Evolutionary conservation across 2,797 vertebrate genomes (phyloP).

Genomic region (Falco cherrug): DNA sequence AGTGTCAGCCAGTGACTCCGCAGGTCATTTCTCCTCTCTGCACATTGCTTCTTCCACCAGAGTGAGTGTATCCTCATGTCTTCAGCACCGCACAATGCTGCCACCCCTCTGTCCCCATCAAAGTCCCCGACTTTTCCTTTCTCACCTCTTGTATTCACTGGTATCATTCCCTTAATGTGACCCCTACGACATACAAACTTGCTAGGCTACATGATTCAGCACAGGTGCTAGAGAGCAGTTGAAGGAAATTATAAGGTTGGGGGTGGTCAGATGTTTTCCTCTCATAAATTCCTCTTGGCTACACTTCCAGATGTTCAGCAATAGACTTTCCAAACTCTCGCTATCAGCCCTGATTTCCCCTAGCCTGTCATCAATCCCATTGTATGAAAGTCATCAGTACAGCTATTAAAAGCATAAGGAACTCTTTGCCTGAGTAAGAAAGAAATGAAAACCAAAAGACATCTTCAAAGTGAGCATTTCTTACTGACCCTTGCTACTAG

Average conservation of each 20-base stretch:
- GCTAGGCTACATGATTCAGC: background rate
- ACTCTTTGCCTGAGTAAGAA: background rate
- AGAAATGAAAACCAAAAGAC: background rate
- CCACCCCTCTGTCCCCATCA: background rate
- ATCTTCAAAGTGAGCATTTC: background rate
- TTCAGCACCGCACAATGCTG: background rate
- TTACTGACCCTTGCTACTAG: background rate
- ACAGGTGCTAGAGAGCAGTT: slow-evolving; percentile 1
- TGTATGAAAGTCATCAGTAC: background rate
- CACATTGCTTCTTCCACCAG: background rate
- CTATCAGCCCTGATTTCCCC: background rate
- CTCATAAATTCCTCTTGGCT: slow-evolving; percentile 23
- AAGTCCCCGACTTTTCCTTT: background rate
- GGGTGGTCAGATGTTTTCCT: slow-evolving; percentile 13
- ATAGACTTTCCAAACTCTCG: background rate
- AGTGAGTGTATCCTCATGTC: background rate
- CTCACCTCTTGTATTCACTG: background rate
- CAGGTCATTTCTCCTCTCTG: background rate
- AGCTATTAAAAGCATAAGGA: background rate
- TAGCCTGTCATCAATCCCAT: background rate
- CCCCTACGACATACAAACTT: background rate
- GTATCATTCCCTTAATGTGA: background rate
- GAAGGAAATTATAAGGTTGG: background rate
- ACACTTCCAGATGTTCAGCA: slow-evolving; percentile 35
- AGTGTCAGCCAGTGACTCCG: background rate